Evolutionary conservation across 2,888 invertebrate species (phyloP).

Genomic region (Eurytoma adleriae): DNA sequence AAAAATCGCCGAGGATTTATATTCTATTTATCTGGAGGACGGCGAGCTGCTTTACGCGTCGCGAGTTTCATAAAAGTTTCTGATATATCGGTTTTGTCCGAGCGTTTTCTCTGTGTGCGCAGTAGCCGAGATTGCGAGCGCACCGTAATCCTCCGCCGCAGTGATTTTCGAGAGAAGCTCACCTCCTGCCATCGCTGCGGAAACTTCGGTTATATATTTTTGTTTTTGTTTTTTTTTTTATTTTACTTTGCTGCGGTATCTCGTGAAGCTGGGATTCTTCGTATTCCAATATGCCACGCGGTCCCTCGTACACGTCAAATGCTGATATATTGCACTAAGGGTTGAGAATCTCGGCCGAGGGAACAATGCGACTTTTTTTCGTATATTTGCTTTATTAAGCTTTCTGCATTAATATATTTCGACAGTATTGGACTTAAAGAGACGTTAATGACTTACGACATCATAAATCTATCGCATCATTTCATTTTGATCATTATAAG

Average conservation of each 20-base stretch:
- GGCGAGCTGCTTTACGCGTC: conserved; percentile 14
- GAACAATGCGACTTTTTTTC: neutral
- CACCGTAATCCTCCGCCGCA: conserved; percentile 19
- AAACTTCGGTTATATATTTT: conserved; percentile 70
- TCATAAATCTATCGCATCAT: too few species aligned
- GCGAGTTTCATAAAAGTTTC: conserved; percentile 61
- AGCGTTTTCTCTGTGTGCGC: neutral
- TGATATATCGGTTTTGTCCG: conserved; percentile 62
- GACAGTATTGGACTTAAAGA: too few species aligned
- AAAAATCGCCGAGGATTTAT: conserved; percentile 43
- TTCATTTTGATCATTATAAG: too few species aligned
- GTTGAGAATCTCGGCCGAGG: neutral
- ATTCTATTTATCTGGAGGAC: conserved; percentile 48
- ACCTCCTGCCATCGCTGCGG: conserved; percentile 51
- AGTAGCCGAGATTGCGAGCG: neutral
- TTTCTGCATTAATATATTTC: too few species aligned
- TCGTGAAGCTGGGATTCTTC: conserved; percentile 57
- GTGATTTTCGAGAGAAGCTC: conserved; percentile 39
- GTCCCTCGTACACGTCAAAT: conserved; percentile 1
- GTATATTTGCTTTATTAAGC: neutral
- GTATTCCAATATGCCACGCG: conserved; percentile 66
- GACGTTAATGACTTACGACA: too few species aligned
- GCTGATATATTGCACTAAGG: conserved; percentile 1
- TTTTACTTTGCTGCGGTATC: conserved; percentile 62
- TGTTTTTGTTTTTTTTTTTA: conserved; percentile 58